These are phyloP conservation scores for Planococcus citri DNA, from an alignment of 1,140 invertebrate genomes.

Conservation along the genomic window DNA sequence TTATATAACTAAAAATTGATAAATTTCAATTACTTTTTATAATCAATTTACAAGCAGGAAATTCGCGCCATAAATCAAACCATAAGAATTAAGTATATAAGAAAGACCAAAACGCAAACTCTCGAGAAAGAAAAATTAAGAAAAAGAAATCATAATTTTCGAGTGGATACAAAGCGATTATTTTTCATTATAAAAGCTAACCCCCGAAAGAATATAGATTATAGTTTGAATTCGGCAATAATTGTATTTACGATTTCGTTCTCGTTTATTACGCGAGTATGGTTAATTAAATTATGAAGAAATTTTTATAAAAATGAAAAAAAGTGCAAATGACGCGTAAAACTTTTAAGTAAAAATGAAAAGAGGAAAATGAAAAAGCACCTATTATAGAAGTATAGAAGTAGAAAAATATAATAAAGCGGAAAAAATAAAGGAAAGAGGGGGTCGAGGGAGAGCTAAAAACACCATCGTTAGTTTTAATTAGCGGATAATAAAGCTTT, in stretches of 20 bases:
- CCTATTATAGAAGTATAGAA: no score
- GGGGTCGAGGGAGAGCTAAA: not conserved
- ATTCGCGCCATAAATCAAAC: no score
- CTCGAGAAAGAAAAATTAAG: no score
- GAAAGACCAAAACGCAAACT: no score
- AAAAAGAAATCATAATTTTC: not conserved
- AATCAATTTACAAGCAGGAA: no score
- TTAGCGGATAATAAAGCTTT: not conserved
- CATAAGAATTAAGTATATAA: no score
- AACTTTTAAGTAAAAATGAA: not conserved
- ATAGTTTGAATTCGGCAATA: not conserved
- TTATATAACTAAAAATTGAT: no score
- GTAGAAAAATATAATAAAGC: no score
- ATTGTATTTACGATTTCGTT: not conserved
- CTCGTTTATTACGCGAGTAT: not conserved
- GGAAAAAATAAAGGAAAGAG: not conserved
- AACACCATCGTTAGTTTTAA: not conserved
- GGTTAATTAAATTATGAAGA: conserved; percentile 10
- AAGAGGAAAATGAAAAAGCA: conserved; percentile 5
- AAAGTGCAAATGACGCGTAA: conserved; percentile 19
- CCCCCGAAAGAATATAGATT: not conserved
- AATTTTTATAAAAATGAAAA: conserved; percentile 12
- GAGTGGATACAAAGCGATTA: not conserved
- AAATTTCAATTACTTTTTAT: no score
- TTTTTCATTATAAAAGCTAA: not conserved